Evolutionary conservation across 2,797 vertebrate species (phyloP).

Genomic region (Gallirallus australis): DNA sequence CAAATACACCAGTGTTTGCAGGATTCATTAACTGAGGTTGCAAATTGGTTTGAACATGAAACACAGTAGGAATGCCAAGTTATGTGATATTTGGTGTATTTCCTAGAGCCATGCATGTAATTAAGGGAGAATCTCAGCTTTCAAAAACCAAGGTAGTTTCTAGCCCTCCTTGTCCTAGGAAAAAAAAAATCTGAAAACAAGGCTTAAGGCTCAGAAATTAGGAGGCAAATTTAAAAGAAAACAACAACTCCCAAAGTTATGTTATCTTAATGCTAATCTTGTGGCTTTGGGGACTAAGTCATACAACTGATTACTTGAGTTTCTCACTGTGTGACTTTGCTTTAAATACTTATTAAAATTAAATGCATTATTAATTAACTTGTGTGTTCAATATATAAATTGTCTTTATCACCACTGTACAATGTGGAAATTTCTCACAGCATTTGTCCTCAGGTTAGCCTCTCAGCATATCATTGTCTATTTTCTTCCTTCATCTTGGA

Average conservation of each 20-base stretch:
- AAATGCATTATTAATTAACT: background rate
- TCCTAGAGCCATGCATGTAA: conserved; percentile 9
- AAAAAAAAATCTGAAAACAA: background rate
- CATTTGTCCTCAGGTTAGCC: background rate
- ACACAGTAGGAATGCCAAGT: background rate
- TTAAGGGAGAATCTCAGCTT: conserved; percentile 13
- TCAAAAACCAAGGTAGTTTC: background rate
- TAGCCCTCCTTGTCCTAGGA: background rate
- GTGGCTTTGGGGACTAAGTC: background rate
- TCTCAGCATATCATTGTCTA: background rate
- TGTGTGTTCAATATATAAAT: background rate
- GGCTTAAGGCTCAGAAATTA: background rate
- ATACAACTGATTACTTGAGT: background rate
- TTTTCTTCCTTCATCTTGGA: background rate
- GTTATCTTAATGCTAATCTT: background rate
- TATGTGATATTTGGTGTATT: conserved; percentile 29
- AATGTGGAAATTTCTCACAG: background rate
- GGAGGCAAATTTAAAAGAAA: conserved; percentile 12
- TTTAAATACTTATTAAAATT: background rate
- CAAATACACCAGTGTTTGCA: background rate
- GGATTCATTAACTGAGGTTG: background rate
- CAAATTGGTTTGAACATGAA: conserved; percentile 18
- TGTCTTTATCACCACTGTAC: background rate
- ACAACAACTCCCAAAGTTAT: background rate
- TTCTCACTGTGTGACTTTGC: background rate